Evolutionary conservation across 2,113 vertebrate genomes (phyloP), one percentile per base, ranked within the genome.

Genomic region (Turdus rufiventris): DNA sequence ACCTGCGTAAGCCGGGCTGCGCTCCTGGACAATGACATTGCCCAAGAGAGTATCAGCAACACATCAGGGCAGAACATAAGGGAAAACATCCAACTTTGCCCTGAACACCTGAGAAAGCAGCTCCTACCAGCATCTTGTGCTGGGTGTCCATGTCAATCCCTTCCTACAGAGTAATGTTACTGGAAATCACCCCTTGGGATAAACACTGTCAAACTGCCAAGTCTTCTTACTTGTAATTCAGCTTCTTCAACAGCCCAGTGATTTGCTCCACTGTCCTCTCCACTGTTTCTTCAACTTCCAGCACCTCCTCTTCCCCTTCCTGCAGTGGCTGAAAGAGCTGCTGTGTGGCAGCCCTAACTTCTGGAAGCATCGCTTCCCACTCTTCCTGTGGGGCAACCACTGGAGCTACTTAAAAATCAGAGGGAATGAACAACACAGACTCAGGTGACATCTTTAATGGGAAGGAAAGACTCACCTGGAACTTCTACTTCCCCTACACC

Each of bases 351-450:
- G 96, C 85, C 25, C 88, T 98, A 81, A 99, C 73, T 96, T 99
- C 99, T 17, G 99, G 99, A 86, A 98, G 97, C 99, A 99, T 99
- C 2, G 99, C 99, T 54, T 98, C 97, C 99, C 99, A 99, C 81
- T 99, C 98, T 95, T 99, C 99, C 31, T 98, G 97, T 17, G 98
- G 98, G n/a, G 98, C 84, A 16, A 99, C 97, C 18, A 93, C 96
- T 21, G 97, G 76, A 47, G 98, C 98, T 98, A 83, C 36, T 57
- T 48, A 62, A 76, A 81, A 76, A 53, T 2, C 9, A 74, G 23
- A 58, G 4, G 3, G 9, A 72, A 71, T 17, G 18, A 67, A 72
- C 38, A 93, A 58, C 2, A 66, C 15, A 71, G 38, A 76, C 31
- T 57, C 28, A 73, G 48, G 26, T 42, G 36, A 86, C 29, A 63